These are phyloP conservation scores for Sander lucioperca DNA, from an alignment of 2,113 vertebrate genomes.

Conservation along the genomic window DNA sequence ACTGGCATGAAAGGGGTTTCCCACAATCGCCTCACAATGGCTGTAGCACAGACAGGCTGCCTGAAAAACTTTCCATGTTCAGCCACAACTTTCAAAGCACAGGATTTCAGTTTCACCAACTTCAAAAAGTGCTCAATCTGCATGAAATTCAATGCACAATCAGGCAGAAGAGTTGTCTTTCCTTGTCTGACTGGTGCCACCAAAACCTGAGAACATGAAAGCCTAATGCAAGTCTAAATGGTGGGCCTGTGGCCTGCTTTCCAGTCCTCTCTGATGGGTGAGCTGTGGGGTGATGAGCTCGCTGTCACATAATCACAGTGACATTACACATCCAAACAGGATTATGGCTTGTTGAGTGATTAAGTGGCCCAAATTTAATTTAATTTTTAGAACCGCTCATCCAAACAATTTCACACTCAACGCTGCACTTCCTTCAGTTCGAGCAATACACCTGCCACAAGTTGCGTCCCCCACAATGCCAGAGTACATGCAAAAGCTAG, in stretches of 20 bases:
- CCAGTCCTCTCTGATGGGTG: background rate
- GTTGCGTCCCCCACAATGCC: no score
- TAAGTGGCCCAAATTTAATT: no score
- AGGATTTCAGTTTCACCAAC: background rate
- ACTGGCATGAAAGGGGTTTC: constrained; percentile 21
- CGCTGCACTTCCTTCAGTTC: no score
- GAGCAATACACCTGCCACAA: no score
- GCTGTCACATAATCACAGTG: background rate
- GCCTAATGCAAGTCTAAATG: background rate
- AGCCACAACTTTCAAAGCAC: background rate
- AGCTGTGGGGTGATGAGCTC: background rate
- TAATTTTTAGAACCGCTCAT: no score
- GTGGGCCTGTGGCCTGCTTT: background rate
- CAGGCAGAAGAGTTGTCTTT: background rate
- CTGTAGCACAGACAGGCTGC: constrained; percentile 11
- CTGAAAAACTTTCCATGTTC: background rate
- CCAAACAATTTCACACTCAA: no score
- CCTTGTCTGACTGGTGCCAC: background rate
- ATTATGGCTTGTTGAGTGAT: no score
- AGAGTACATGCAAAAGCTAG: no score
- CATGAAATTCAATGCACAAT: background rate
- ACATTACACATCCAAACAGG: background rate
- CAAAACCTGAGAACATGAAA: background rate
- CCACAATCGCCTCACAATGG: constrained; percentile 22
- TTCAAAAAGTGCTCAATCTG: background rate